Percentiles rank a stretch among this genome's conserved stretches.
These are phyloP conservation scores for Brachynemurus nebulosus DNA, from an alignment of 2,888 invertebrate species.

Conservation along the genomic window DNA sequence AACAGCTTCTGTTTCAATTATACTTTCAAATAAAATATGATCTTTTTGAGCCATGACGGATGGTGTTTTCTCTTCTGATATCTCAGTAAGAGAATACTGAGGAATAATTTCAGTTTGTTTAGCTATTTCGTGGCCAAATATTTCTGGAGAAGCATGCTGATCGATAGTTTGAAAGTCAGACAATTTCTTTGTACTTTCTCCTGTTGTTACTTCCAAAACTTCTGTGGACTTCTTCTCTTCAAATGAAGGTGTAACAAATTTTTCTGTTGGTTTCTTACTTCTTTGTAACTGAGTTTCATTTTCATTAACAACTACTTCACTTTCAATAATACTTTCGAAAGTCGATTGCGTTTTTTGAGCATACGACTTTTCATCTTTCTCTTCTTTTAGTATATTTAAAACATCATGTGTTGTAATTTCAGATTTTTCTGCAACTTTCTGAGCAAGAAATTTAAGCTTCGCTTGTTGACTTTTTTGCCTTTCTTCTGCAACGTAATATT, in stretches of 20 bases:
- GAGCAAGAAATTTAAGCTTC: constrained; percentile 27
- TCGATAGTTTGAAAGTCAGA: constrained; percentile 25
- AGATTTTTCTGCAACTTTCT: constrained; percentile 33
- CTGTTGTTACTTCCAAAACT: constrained; percentile 32
- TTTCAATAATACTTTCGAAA: constrained; percentile 32
- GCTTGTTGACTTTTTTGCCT: constrained; percentile 27
- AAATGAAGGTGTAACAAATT: constrained; percentile 30
- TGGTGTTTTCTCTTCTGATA: constrained; percentile 21
- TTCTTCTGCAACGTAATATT: constrained; percentile 26
- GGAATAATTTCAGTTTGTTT: constrained; percentile 25
- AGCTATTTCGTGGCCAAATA: constrained; percentile 29
- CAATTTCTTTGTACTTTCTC: too few species aligned
- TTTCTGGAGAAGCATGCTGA: constrained; percentile 22
- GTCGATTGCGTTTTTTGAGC: constrained; percentile 31
- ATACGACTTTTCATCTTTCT: constrained; percentile 28
- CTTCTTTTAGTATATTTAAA: constrained; percentile 25
- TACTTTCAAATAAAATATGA: constrained; percentile 26
- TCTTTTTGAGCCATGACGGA: constrained; percentile 26
- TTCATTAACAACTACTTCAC: constrained; percentile 29
- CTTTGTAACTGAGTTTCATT: constrained; percentile 30
- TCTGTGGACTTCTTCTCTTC: constrained; percentile 30
- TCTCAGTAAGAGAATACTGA: constrained; percentile 22
- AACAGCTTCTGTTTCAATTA: constrained; percentile 26
- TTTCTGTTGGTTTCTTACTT: constrained; percentile 27
- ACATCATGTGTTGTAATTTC: constrained; percentile 29